These are phyloP conservation scores for Myodes glareolus DNA, from an alignment of 2,113 vertebrate genomes.

Conservation along the genomic window DNA sequence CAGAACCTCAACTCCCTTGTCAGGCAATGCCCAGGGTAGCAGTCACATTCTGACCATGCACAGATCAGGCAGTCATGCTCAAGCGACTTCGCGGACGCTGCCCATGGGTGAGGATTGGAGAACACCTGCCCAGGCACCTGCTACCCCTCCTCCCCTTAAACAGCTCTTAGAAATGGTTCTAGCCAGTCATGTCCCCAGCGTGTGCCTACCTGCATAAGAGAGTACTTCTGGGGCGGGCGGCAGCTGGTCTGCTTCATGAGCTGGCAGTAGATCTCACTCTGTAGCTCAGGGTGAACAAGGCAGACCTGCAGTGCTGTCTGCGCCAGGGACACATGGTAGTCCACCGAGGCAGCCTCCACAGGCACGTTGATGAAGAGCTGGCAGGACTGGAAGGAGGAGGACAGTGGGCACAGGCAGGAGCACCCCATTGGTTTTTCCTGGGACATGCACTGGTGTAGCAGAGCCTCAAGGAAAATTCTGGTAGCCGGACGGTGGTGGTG, in stretches of 20 bases:
- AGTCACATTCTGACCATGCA: neutral
- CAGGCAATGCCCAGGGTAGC: neutral
- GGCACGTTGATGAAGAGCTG: constrained; percentile 98
- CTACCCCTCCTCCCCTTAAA: neutral
- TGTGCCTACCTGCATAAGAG: constrained; percentile 92
- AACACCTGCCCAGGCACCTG: neutral
- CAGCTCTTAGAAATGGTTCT: neutral
- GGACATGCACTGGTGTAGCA: neutral
- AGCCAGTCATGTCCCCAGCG: neutral
- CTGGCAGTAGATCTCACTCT: constrained; percentile 98
- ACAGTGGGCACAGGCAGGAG: neutral
- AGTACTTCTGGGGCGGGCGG: constrained; percentile 90
- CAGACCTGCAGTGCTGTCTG: constrained; percentile 98
- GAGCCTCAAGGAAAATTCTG: neutral
- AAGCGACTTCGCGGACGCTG: neutral
- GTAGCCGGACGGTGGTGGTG: too few species aligned
- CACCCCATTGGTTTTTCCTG: neutral
- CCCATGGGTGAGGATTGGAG: neutral
- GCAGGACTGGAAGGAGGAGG: constrained; percentile 89
- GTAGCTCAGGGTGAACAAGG: constrained; percentile 95
- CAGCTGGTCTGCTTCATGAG: constrained; percentile 96
- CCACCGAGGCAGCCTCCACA: constrained; percentile 97
- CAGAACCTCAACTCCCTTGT: neutral
- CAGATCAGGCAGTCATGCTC: neutral
- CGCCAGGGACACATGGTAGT: constrained; percentile 98